phyloP scores from a whole-genome alignment of 2,888 invertebrate species.

The Parasteatoda lunata region DNA sequence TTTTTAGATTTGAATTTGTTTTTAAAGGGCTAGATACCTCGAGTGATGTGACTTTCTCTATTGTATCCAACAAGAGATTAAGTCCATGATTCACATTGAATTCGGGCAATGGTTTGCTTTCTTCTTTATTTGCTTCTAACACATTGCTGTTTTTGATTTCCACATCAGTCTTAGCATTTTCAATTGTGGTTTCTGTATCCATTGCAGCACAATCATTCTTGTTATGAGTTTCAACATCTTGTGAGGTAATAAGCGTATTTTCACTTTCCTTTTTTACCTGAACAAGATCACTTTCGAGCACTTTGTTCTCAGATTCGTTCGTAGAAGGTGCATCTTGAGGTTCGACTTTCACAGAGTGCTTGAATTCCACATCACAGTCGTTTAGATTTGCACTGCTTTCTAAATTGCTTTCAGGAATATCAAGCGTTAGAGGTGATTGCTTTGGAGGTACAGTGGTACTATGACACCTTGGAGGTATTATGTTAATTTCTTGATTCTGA shows the following conservation, averaged over 20 bases:
- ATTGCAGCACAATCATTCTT: neutral
- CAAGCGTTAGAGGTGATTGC: too few relatives aligned
- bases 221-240: neutral
- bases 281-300: neutral
- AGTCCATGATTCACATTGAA: slow-evolving; percentile 51
- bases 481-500: too few relatives aligned
- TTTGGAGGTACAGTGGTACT: too few relatives aligned
- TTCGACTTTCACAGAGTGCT: too few relatives aligned
- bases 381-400: too few relatives aligned
- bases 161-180: neutral
- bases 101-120: neutral
- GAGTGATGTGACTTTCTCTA: slow-evolving; percentile 49
- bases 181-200: neutral
- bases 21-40: slow-evolving; percentile 11
- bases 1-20: neutral
- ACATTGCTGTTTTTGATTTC: neutral
- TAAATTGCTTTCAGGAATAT: too few relatives aligned
- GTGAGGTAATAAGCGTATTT: neutral
- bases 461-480: too few relatives aligned
- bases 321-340: too few relatives aligned
- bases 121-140: neutral
- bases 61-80: slow-evolving; percentile 41
- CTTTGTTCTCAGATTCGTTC: too few relatives aligned
- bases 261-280: neutral
- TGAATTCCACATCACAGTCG: too few relatives aligned